These are phyloP conservation scores for Pentamera pediparva DNA, from an alignment of 53 echinoderm and acorn worm species.

Conservation along the genomic window DNA sequence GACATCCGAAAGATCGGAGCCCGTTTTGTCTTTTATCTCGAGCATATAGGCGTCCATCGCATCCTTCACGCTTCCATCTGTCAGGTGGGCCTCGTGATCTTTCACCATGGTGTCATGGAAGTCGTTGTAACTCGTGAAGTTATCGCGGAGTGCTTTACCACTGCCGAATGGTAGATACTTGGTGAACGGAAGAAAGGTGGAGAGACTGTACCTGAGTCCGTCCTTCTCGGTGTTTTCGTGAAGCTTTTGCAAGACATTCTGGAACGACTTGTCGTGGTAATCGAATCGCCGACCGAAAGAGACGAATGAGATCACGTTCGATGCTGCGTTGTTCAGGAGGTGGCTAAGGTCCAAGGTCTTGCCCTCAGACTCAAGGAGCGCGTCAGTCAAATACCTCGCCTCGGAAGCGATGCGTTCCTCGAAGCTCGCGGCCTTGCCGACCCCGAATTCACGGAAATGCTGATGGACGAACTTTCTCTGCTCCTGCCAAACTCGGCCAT, in stretches of 20 bases:
- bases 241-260: not conserved
- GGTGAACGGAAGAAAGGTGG: not conserved
- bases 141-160: not conserved
- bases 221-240: not conserved
- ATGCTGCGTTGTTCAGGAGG: not conserved
- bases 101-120: not conserved
- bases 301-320: conserved; percentile 14
- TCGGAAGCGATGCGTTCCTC: not conserved
- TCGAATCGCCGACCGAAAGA: conserved; percentile 7
- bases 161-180: conserved; percentile 1
- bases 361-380: not conserved
- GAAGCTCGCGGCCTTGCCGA: conserved; percentile 4
- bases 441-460: conserved; percentile 16
- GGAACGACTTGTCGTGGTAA: conserved; percentile 20
- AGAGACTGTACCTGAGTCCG: not conserved
- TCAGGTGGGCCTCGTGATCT: not conserved
- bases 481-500: conserved; percentile 7
- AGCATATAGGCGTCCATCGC: conserved; percentile 16
- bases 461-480: conserved; percentile 20
- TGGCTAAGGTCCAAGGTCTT: not conserved
- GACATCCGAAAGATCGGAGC: not conserved
- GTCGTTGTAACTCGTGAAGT: not conserved
- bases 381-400: not conserved
- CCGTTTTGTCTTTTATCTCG: conserved; percentile 4
- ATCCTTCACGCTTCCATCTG: not conserved